These are phyloP conservation scores for Hartigia nigra DNA, from an alignment of 2,888 invertebrate species.

Conservation along the genomic window DNA sequence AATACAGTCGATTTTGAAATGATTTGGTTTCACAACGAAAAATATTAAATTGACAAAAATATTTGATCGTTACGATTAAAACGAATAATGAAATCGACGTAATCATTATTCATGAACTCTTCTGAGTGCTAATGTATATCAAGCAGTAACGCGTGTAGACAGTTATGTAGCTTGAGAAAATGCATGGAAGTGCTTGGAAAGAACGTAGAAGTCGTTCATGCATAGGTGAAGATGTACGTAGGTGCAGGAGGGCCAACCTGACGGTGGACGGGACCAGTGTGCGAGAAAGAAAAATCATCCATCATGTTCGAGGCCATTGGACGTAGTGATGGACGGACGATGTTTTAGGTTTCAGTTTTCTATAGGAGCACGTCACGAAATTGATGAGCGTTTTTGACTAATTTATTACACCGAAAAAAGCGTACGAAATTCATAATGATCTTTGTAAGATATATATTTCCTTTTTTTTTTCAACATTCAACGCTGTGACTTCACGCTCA, in stretches of 20 bases:
- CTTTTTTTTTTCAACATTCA: background rate
- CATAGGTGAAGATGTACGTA: background rate
- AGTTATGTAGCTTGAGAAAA: background rate
- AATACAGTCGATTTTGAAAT: background rate
- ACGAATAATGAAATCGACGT: background rate
- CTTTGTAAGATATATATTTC: conserved; percentile 12
- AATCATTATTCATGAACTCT: background rate
- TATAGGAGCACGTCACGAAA: conserved; percentile 55
- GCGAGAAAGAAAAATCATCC: conserved; percentile 59
- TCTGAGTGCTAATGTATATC: background rate
- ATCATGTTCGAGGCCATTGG: conserved; percentile 60
- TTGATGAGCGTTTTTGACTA: conserved; percentile 64
- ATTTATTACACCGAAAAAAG: conserved; percentile 60
- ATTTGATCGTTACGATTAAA: background rate
- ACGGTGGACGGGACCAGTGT: conserved; percentile 2
- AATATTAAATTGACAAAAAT: conserved; percentile 28
- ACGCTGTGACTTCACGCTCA: background rate
- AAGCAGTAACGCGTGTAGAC: background rate
- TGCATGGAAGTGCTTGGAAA: background rate
- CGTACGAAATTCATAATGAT: conserved; percentile 59
- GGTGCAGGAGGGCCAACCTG: background rate
- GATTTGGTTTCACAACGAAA: no score
- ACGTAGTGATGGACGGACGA: conserved; percentile 38
- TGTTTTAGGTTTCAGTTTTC: conserved; percentile 43
- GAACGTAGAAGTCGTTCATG: background rate